phyloP scores from a whole-genome alignment of 2,113 vertebrate species.

The Gracilinanus agilis region DNA sequence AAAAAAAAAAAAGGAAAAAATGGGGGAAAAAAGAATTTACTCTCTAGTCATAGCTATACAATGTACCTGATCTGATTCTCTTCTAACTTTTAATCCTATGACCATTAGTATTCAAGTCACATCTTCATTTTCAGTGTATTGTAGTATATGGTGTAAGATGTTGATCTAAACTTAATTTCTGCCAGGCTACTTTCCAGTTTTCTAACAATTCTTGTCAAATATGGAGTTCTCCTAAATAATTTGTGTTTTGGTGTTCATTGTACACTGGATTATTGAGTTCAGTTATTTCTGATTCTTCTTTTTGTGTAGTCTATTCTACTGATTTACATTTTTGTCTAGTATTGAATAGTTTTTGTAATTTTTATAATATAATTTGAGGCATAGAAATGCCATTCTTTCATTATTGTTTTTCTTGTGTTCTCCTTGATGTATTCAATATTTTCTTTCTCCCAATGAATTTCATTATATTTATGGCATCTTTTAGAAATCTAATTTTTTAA shows the following conservation, averaged over 20 bases:
- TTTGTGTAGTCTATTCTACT: background rate
- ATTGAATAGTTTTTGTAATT: background rate
- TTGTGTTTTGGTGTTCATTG: background rate
- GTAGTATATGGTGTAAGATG: background rate
- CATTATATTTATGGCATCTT: background rate
- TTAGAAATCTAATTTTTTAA: background rate
- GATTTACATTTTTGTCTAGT: background rate
- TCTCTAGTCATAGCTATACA: background rate
- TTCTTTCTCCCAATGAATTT: background rate
- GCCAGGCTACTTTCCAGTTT: background rate
- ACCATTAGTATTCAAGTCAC: background rate
- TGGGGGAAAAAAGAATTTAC: background rate
- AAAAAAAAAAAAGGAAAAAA: too few relatives aligned
- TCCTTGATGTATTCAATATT: background rate
- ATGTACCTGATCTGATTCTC: background rate
- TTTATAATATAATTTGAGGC: background rate
- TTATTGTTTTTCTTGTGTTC: background rate
- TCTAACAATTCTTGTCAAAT: background rate
- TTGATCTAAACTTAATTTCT: background rate
- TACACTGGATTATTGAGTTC: background rate
- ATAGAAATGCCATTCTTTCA: background rate
- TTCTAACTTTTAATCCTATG: background rate
- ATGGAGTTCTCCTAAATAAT: background rate
- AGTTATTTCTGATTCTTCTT: background rate
- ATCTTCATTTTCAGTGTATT: background rate